Conservation (phyloP, 2,888 invertebrate genomes). For the Ceriagrion tenellum region DNA sequence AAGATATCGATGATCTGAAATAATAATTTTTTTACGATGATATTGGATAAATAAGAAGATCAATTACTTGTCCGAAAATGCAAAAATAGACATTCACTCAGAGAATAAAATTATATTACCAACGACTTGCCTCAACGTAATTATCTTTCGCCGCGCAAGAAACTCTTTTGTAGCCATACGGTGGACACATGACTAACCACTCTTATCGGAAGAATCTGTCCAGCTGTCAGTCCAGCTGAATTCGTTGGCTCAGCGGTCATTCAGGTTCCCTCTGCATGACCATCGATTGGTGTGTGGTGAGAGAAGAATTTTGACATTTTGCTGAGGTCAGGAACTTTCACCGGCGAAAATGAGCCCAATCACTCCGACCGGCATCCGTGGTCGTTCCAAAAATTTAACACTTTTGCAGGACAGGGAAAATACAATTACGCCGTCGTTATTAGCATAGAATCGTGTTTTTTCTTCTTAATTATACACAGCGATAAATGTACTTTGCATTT, state of each 20-base stretch:
- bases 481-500: too few relatives aligned
- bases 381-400: too few relatives aligned
- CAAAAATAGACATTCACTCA: too few relatives aligned
- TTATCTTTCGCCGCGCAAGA: neutral
- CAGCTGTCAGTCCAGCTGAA: neutral
- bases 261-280: neutral
- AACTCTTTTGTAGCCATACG: neutral
- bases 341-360: conserved; percentile 50
- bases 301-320: conserved; percentile 48
- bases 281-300: conserved; percentile 10
- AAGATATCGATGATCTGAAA: too few relatives aligned
- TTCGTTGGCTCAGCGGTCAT: neutral
- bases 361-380: neutral
- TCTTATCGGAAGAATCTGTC: neutral
- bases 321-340: conserved; percentile 51
- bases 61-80: too few relatives aligned
- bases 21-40: too few relatives aligned
- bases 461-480: too few relatives aligned
- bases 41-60: too few relatives aligned
- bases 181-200: neutral
- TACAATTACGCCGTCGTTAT: too few relatives aligned
- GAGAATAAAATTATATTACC: neutral
- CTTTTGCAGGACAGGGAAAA: too few relatives aligned
- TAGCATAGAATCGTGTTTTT: too few relatives aligned
- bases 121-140: neutral